Base-by-base conservation (phyloP, 2,888 invertebrate genomes). In the Cataglyphis livida region DNA sequence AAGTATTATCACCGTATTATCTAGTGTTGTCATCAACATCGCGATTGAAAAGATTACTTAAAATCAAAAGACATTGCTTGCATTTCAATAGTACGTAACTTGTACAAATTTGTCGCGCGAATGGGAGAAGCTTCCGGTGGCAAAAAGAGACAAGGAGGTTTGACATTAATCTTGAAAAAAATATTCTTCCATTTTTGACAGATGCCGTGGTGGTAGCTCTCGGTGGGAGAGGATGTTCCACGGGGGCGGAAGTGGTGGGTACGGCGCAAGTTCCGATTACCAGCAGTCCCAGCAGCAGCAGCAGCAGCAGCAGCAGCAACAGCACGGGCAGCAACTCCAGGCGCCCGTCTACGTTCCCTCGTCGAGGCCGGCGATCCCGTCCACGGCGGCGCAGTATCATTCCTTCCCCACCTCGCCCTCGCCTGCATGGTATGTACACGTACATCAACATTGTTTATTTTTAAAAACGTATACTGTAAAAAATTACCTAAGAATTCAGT, bases 331-430 rank as follows among this genome's bases (percentile, higher is more conserved):
- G 41, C 93, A 93, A 57, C 92, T 95, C 35, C 95, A 95, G 84
- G 94, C 96, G 1, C 97, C 97, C 5, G 97, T 97, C 64, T 97
- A 97, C 94, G 97, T 97, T 84, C 96, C 97, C 57, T 96, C 96
- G 48, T 96, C 96, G 87, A 94, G 95, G 84, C 95, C 96, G 71
- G 95, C 95, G 15, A 95, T 96, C 82, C 95, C 95, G 57, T 95
- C 96, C 95, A 95, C 93, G 95, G 95, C 92, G 93, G 95, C 94
- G 91, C 96, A 86, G 93, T 94, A 94, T 84, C 94, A 94, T 76
- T 93, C 94, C n/a, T 94, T 94, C 87, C 92, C 94, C 68, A 88
- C 92, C 74, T 93, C 94, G 65, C 93, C 93, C 32, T 94, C 94
- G 68, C 94, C 94, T 81, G 94, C 93, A 87, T 94, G 94, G 25